A percentile compares a stretch with the other conserved stretches of the same genome.
These are phyloP conservation scores for Zaprionus gabonicus DNA, from an alignment of 1,140 invertebrate genomes.

Conservation along the genomic window DNA sequence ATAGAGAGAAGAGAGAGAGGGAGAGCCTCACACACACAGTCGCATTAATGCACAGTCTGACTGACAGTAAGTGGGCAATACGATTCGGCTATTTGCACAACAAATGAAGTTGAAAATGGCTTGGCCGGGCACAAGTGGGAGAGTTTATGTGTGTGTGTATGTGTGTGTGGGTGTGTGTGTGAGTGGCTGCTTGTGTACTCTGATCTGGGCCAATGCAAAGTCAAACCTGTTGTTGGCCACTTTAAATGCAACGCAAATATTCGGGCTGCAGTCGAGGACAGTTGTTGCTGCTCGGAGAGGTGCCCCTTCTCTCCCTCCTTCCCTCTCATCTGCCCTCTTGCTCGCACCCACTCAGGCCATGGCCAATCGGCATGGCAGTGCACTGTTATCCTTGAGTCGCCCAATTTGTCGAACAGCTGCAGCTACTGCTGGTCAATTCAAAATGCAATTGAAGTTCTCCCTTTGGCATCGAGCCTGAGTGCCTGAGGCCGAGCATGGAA, in stretches of 20 bases:
- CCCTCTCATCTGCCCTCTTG: neutral
- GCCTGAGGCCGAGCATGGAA: neutral
- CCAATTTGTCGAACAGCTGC: neutral
- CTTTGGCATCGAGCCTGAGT: neutral
- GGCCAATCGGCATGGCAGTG: neutral
- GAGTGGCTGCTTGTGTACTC: neutral
- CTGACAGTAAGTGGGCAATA: constrained; percentile 41
- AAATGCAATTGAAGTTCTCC: constrained; percentile 1
- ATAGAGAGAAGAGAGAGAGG: no score
- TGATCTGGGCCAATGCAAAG: constrained; percentile 5
- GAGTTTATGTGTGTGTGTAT: neutral
- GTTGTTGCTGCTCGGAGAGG: neutral
- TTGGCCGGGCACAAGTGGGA: constrained; percentile 33
- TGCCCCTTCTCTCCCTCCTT: no score
- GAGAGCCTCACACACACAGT: neutral
- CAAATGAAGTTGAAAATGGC: constrained; percentile 81
- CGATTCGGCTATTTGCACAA: constrained; percentile 77
- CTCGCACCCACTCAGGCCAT: neutral
- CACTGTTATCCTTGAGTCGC: neutral
- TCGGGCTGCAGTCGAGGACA: constrained; percentile 60
- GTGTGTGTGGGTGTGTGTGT: neutral
- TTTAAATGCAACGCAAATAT: constrained; percentile 80
- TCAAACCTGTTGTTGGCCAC: constrained; percentile 40
- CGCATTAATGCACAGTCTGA: neutral
- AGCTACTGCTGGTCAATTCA: neutral